These are phyloP conservation scores for Condylostylus longicornis DNA, from an alignment of 1,140 invertebrate species.

Conservation along the genomic window DNA sequence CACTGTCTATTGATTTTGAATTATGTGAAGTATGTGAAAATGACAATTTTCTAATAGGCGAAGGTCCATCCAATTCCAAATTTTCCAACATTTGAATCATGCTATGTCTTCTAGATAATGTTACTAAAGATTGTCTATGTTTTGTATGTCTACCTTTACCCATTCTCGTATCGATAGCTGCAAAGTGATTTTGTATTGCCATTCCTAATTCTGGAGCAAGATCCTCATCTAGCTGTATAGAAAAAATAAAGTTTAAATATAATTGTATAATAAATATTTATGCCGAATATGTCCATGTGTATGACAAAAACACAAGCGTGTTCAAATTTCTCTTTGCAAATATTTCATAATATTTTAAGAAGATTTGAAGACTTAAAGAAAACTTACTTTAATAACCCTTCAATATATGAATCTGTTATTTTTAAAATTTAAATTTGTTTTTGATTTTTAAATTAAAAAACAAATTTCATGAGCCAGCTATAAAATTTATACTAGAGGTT, in stretches of 20 bases:
- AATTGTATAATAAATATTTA: neutral
- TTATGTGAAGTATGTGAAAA: slow-evolving; percentile 17
- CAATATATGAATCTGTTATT: no score
- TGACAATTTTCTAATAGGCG: slow-evolving; percentile 40
- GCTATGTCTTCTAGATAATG: slow-evolving; percentile 57
- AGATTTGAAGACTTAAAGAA: no score
- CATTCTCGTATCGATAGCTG: slow-evolving; percentile 61
- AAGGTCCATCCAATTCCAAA: slow-evolving; percentile 48
- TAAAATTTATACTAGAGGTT: no score
- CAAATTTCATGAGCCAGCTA: no score
- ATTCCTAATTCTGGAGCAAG: slow-evolving; percentile 66
- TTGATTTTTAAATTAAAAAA: no score
- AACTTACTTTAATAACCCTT: no score
- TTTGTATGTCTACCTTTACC: slow-evolving; percentile 56
- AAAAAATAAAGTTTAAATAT: slow-evolving; percentile 6
- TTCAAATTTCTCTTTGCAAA: no score
- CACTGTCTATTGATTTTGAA: slow-evolving; percentile 21
- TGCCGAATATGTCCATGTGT: no score
- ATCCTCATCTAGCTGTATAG: slow-evolving; percentile 55
- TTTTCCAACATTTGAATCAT: slow-evolving; percentile 58
- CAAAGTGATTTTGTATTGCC: slow-evolving; percentile 76
- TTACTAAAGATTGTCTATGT: slow-evolving; percentile 69
- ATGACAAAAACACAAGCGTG: no score
- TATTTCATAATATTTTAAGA: no score
- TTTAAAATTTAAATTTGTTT: no score